Conservation (phyloP, 2,113 vertebrate genomes). For the Prietella phreatophila region DNA sequence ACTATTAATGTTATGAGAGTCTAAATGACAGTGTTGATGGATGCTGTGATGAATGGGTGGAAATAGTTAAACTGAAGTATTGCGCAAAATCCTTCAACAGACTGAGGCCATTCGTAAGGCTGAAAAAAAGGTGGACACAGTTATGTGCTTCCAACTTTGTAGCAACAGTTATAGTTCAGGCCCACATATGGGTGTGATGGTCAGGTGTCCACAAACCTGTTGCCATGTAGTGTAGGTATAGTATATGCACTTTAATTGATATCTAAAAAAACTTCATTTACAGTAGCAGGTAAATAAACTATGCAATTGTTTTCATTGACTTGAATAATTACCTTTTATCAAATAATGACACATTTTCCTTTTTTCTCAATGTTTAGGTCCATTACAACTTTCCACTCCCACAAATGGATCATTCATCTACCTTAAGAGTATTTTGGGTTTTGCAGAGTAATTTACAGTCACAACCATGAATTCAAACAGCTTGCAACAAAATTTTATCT, state of each 20-base stretch:
- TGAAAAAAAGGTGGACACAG: not conserved
- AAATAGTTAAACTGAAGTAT: not conserved
- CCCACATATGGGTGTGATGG: not conserved
- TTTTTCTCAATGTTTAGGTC: slow-evolving; percentile 32
- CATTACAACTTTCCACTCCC: not conserved
- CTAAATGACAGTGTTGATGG: not conserved
- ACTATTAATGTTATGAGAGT: not conserved
- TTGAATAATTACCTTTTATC: not conserved
- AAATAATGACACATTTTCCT: not conserved
- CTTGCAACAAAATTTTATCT: slow-evolving; percentile 54
- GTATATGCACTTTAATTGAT: not conserved
- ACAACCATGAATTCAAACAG: slow-evolving; percentile 55
- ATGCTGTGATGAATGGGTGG: not conserved
- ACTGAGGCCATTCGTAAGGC: not conserved
- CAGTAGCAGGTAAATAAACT: not conserved
- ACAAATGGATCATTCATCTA: slow-evolving; percentile 6
- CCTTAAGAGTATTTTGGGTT: not conserved
- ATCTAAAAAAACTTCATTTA: not conserved
- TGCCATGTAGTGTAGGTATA: not conserved
- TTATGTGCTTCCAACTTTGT: not conserved
- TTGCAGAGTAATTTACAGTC: not conserved
- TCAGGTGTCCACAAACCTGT: not conserved
- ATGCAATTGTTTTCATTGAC: not conserved
- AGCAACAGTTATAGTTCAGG: not conserved
- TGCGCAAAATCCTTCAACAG: not conserved